Conservation (phyloP, 35 echinoderm and acorn worm genomes). For the Apostichopus parvimensis region DNA sequence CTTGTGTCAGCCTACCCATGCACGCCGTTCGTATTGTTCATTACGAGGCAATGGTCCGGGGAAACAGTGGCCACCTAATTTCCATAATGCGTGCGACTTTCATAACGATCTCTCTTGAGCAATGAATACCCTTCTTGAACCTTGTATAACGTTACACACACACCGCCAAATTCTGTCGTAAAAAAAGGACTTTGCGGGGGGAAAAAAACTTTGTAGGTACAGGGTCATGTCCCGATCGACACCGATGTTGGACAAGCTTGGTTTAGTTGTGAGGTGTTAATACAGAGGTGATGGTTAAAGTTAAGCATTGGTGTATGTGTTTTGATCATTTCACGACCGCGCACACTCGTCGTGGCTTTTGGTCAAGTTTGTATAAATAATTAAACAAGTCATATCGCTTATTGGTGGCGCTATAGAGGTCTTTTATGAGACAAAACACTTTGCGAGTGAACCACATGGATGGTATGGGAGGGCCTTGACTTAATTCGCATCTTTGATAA, state of each 20-base stretch:
- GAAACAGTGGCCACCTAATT: slow-evolving; percentile 22
- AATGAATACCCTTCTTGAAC: slow-evolving; percentile 25
- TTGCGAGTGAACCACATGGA: too few relatives aligned
- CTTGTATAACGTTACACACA: slow-evolving; percentile 15
- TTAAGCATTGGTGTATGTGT: not conserved
- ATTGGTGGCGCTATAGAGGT: slow-evolving; percentile 1
- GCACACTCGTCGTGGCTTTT: not conserved
- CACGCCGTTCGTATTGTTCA: slow-evolving; percentile 42
- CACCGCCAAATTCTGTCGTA: not conserved
- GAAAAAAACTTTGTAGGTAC: slow-evolving; percentile 8
- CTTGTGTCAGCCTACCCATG: slow-evolving; percentile 11
- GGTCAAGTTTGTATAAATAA: not conserved
- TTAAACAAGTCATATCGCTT: not conserved
- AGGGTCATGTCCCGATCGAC: not conserved
- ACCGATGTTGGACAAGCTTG: slow-evolving; percentile 11
- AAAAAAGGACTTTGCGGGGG: not conserved
- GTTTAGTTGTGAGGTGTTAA: slow-evolving; percentile 30
- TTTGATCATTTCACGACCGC: not conserved
- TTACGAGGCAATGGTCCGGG: slow-evolving; percentile 16
- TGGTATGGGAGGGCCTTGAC: too few relatives aligned
- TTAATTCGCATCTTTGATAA: too few relatives aligned
- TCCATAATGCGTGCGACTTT: slow-evolving; percentile 43
- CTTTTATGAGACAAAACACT: too few relatives aligned
- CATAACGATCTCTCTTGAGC: slow-evolving; percentile 20
- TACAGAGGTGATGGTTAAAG: not conserved